Conservation (phyloP, 1,140 invertebrate genomes). For the Penaeus vannamei region DNA sequence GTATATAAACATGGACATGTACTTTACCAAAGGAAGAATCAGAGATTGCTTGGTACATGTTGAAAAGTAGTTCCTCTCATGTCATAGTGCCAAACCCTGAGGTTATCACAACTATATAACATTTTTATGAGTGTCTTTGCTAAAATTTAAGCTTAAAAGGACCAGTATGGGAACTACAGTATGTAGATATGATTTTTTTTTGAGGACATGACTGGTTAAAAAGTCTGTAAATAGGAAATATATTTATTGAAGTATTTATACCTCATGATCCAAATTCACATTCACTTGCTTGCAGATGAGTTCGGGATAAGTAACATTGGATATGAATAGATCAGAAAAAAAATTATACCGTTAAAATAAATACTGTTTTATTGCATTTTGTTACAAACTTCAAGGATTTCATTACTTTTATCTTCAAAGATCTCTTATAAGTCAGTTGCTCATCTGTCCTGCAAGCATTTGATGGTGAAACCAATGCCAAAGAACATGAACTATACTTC, state of each 20-base stretch:
- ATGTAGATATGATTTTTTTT: slow-evolving; percentile 36
- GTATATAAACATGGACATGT: background rate
- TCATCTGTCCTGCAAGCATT: slow-evolving; percentile 29
- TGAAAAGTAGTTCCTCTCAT: slow-evolving; percentile 22
- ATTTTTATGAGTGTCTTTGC: background rate
- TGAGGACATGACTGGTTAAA: slow-evolving; percentile 34
- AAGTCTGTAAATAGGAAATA: slow-evolving; percentile 41
- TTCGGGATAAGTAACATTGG: too few relatives aligned
- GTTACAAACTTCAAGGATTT: background rate
- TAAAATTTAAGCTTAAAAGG: background rate
- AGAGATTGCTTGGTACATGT: background rate
- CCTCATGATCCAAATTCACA: slow-evolving; percentile 41
- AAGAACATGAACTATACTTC: slow-evolving; percentile 30
- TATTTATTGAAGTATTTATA: slow-evolving; percentile 45
- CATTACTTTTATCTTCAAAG: background rate
- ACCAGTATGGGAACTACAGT: background rate
- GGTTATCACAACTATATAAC: slow-evolving; percentile 9
- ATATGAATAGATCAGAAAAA: too few relatives aligned
- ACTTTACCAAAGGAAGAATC: background rate
- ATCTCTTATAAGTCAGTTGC: background rate
- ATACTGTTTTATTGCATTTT: too few relatives aligned
- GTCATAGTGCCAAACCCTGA: background rate
- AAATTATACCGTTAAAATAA: too few relatives aligned
- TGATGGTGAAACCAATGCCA: slow-evolving; percentile 42
- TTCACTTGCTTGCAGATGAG: slow-evolving; percentile 22